Evolutionary conservation across 2,797 vertebrate species (phyloP), one percentile per base, ranked within the genome.

Genomic region (Hydrophis major): DNA sequence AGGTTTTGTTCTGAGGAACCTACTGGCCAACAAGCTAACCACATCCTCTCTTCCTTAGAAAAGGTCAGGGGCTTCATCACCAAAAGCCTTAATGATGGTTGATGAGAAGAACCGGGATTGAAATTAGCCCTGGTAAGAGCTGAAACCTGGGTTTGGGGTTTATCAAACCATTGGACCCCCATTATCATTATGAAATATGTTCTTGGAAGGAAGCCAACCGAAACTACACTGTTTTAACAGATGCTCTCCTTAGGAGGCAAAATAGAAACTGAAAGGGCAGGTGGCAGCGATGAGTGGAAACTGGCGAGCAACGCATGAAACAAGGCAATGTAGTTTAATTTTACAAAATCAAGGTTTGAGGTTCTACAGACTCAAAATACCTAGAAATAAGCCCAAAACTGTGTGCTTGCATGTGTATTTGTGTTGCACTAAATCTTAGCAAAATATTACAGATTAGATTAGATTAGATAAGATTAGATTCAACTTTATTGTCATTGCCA

Each of bases 1-100:
- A 88, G 95, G 94, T 96, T 97, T 96, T 96, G 93, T 93, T 95
- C 97, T 96, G 96, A 96, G 87, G 95, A 95, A 96, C 86, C 53
- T 94, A 92, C 96, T 91, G 78, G 90, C 95, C 93, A 92, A 95
- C 93, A 92, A 95, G 96, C 95, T 96, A 97, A 97, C 95, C 89
- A 27, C 18, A 66, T 28, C 10, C 11, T 1, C 7, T 27, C 12
- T 3, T 7, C 37, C 18, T 12, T 10, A 27, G 1, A 53, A 89
- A 50, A n/a, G n/a, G 25, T 22, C 16, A 1, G 13, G 18, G 59
- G 50, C 20, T 74, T 74, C 27, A 90, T 16, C 25, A 66, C 20
- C 32, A 1, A 63, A n/a, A 32, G 7, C 37, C 74, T 42, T 56
- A 22, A 53, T 60, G 69, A 50, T 53, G 3, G 59, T 69, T 69